Percentiles rank a stretch among this genome's conserved stretches.
phyloP scores from a whole-genome alignment of 2,113 vertebrate species.

The Salminus brasiliensis region DNA sequence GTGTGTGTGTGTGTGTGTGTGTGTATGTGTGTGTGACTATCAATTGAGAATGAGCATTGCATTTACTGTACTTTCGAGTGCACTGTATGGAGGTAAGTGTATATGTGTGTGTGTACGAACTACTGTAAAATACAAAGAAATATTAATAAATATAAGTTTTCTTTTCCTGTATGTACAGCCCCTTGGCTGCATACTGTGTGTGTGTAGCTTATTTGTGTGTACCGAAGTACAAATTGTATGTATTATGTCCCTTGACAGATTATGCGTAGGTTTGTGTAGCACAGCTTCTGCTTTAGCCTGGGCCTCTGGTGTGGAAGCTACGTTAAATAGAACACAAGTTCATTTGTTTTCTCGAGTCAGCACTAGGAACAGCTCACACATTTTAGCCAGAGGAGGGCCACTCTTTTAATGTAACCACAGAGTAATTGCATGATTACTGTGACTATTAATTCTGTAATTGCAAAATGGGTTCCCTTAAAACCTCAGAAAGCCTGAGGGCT shows the following conservation, averaged over 20 bases:
- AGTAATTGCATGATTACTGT: constrained; percentile 72
- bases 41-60: background rate
- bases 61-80: background rate
- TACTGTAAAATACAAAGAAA: background rate
- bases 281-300: background rate
- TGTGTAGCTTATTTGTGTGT: background rate
- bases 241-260: background rate
- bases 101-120: background rate
- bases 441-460: constrained; percentile 71
- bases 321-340: background rate
- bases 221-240: background rate
- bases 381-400: background rate
- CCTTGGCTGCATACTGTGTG: background rate
- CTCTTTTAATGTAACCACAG: constrained; percentile 63
- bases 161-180: background rate
- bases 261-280: background rate
- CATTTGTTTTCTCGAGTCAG: background rate
- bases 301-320: background rate
- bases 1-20: background rate
- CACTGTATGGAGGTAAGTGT: background rate
- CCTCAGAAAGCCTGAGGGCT: constrained; percentile 52
- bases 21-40: background rate
- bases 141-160: no score
- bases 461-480: constrained; percentile 61
- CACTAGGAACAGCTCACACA: constrained; percentile 8